Base-by-base conservation (phyloP, 1,140 invertebrate genomes). In the Drosophila ironensis region DNA sequence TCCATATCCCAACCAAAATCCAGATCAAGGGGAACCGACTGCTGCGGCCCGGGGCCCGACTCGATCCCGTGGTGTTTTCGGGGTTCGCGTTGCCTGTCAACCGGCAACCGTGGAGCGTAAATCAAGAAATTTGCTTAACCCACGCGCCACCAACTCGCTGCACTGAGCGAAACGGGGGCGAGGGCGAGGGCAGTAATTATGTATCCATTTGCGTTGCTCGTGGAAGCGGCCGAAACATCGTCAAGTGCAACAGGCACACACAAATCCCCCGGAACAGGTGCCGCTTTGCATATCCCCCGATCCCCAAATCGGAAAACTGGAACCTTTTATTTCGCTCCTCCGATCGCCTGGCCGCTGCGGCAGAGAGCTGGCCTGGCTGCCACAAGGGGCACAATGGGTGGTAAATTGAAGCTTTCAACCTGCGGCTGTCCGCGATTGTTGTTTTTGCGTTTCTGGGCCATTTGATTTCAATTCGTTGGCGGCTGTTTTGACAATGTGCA, bases 341-440 rank as follows among this genome's bases (percentile, higher is more conserved):
- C n/a, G n/a, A n/a, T n/a, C n/a, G n/a, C n/a, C n/a, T n/a, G n/a
- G n/a, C n/a, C n/a, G n/a, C n/a, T n/a, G n/a, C n/a, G n/a, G n/a
- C n/a, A n/a, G n/a, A n/a, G n/a, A n/a, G n/a, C n/a, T 46, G 56
- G 7, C 61, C 35, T 45, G 41, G 45, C 56, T 80, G 75, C 76
- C 76, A 80, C 61, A 82, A 76, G 37, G n/a, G n/a, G 72, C 76
- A 82, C 77, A 81, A 81, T 81, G 77, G 77, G 77, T 81, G 77
- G 77, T 82, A 82, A 81, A 81, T 81, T 81, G 77, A 82, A 81
- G 77, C 77, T 81, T 81, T 81, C 77, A 81, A 56, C 77, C 82
- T 78, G 74, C 54, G 24, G 42, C 22, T 33, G 46, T 54, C 22
- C 11, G 25, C 4, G 19, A 4, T 40, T 64, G 44, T 30, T 46